Conservation (phyloP, 2,113 vertebrate species). For the Bostrychus sinensis region DNA sequence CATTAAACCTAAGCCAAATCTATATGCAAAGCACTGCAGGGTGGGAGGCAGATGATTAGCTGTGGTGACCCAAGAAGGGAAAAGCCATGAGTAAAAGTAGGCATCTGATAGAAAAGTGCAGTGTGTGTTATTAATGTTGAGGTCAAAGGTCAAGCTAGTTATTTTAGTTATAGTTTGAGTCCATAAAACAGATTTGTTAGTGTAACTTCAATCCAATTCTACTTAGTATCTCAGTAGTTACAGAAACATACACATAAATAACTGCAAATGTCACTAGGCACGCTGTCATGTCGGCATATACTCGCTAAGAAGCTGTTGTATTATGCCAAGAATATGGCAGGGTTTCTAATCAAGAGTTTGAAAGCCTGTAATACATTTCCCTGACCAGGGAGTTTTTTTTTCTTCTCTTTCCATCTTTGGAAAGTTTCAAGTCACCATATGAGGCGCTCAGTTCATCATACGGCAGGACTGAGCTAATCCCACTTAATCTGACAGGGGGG, state of each 20-base stretch:
- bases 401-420: conserved; percentile 43
- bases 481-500: conserved; percentile 75
- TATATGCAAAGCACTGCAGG: too few species aligned
- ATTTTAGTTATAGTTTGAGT: not conserved
- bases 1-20: too few species aligned
- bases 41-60: too few species aligned
- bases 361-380: conserved; percentile 51
- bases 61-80: too few species aligned
- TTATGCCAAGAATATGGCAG: conserved; percentile 37
- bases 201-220: too few species aligned
- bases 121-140: not conserved
- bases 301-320: conserved; percentile 39
- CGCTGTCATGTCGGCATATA: conserved; percentile 36
- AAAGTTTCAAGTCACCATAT: conserved; percentile 65
- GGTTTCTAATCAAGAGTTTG: conserved; percentile 48
- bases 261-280: conserved; percentile 22
- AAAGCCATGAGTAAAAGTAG: too few species aligned
- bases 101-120: not conserved
- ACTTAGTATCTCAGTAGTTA: too few species aligned
- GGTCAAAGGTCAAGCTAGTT: not conserved
- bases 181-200: too few species aligned
- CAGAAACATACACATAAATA: too few species aligned
- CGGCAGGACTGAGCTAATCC: conserved; percentile 71
- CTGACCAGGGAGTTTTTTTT: conserved; percentile 36
- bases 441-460: conserved; percentile 70